These are phyloP conservation scores for Empidonax traillii DNA, from an alignment of 2,113 vertebrate genomes.

Conservation along the genomic window DNA sequence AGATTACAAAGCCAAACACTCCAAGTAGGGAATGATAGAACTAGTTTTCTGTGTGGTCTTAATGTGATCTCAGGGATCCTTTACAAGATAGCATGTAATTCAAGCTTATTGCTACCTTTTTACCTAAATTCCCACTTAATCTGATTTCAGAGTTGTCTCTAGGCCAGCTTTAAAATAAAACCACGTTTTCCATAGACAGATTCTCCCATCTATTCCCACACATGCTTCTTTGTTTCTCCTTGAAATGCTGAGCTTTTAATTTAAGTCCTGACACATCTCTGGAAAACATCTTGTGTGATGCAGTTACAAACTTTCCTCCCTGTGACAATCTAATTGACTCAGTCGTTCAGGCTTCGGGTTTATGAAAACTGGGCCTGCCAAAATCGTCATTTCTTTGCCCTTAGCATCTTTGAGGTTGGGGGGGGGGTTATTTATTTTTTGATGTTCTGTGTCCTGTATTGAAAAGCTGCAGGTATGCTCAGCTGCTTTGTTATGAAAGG, in stretches of 20 bases:
- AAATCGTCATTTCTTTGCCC: background rate
- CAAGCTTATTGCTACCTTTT: background rate
- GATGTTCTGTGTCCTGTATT: background rate
- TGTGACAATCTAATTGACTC: background rate
- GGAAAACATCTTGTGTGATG: background rate
- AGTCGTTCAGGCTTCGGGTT: background rate
- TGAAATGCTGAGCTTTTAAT: background rate
- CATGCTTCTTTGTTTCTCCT: background rate
- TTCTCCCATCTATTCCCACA: background rate
- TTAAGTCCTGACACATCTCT: background rate
- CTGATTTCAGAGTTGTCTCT: background rate
- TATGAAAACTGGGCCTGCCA: background rate
- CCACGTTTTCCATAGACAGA: background rate
- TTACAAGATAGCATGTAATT: background rate
- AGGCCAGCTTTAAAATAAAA: background rate
- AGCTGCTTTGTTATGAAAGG: background rate
- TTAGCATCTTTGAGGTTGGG: background rate
- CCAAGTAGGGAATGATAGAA: background rate
- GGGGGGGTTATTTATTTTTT: background rate
- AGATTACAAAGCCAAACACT: background rate
- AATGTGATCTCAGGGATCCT: background rate
- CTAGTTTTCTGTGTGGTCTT: background rate
- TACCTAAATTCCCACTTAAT: background rate
- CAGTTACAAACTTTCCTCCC: background rate
- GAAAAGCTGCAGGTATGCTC: background rate